Evolutionary conservation across 2,888 invertebrate genomes (phyloP), one percentile per base, ranked within the genome.

Genomic region (Ochropleura plecta): DNA sequence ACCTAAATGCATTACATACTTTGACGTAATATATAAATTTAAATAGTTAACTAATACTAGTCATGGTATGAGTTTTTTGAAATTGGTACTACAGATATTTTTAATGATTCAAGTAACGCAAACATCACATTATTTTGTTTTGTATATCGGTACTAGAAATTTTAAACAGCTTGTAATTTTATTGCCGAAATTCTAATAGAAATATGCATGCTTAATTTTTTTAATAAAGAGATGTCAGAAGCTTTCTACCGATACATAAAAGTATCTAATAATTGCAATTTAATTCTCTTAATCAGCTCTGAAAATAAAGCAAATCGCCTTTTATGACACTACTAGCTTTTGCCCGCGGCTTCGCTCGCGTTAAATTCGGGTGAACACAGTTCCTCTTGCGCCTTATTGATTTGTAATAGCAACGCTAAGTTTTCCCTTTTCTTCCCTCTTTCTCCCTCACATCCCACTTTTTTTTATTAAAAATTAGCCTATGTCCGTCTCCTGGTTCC

Each of bases 11-110:
- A 64, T 68, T 51, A 42, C 30, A 42, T 60, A 40, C 60, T 8
- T 55, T 78, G 49, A 72, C 49, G 44, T 55, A 55, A 44, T 60
- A 70, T n/a, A 30, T 66, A 20, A 49, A 55, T 20, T 12, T 46
- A 71, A 53, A 62, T 12, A n/a, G n/a, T n/a, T n/a, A n/a, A n/a
- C n/a, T n/a, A 14, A 53, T 46, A n/a, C 18, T 12, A 12, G 2
- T n/a, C 5, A 10, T 14, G 30, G 69, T 68, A 40, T 20, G 0
- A 46, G 42, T 53, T n/a, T 53, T 68, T 3, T 49, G 20, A 62
- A 51, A 46, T 57, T 46, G 7, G 12, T 60, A 60, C 71, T 44
- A 40, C 18, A 8, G 18, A 46, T 57, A 69, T 4, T n/a, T 4
- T 48, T 14, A 40, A 60, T n/a, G 69, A 48, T 48, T 69, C 30